Evolutionary conservation across 2,888 invertebrate genomes (phyloP).

Genomic region (Graphium colonna): DNA sequence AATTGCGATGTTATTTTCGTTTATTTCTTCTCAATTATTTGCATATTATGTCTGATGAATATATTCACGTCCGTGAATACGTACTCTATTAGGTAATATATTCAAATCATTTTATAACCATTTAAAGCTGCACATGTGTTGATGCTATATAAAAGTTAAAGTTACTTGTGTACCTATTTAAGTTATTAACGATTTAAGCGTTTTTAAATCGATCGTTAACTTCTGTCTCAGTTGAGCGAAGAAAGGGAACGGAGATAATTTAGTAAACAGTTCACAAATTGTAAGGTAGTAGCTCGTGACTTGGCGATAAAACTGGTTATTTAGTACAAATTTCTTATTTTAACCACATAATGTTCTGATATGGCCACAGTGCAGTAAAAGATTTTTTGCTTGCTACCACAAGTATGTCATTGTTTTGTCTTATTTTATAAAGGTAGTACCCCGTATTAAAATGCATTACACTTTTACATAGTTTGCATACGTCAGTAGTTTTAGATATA

Average conservation of each 20-base stretch:
- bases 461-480: no score
- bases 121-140: not conserved
- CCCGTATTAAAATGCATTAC: no score
- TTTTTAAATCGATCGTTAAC: no score
- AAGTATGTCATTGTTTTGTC: not conserved
- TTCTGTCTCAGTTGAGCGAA: slow-evolving; percentile 1
- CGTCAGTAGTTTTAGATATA: no score
- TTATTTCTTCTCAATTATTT: not conserved
- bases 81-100: not conserved
- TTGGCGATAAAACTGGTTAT: slow-evolving; percentile 30
- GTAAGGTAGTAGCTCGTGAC: slow-evolving; percentile 27
- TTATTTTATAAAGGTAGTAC: no score
- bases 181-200: no score
- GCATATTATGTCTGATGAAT: not conserved
- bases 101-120: no score
- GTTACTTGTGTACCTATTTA: no score
- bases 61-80: not conserved
- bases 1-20: no score
- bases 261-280: slow-evolving; percentile 16
- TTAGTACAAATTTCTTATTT: slow-evolving; percentile 40
- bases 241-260: slow-evolving; percentile 14
- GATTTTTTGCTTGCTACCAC: slow-evolving; percentile 4
- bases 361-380: slow-evolving; percentile 28
- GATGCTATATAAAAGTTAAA: not conserved
- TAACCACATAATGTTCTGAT: slow-evolving; percentile 28